These are phyloP conservation scores for Tenebrio molitor DNA, from an alignment of 1,140 invertebrate genomes.

Conservation along the genomic window DNA sequence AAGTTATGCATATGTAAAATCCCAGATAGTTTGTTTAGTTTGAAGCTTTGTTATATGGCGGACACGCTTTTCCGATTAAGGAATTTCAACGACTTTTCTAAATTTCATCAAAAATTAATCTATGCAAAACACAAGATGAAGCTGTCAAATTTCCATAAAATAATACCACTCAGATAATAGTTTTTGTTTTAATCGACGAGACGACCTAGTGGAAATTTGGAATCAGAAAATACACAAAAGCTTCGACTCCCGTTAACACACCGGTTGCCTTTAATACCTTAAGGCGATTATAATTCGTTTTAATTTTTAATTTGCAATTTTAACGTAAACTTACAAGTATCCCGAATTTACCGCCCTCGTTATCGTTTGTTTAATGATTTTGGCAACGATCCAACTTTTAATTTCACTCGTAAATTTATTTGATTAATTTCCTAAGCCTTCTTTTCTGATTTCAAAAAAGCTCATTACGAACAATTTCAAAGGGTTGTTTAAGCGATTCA, in stretches of 20 bases:
- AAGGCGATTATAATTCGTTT: neutral
- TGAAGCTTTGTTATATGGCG: slow-evolving; percentile 9
- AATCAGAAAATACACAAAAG: neutral
- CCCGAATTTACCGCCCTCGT: neutral
- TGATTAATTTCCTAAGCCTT: neutral
- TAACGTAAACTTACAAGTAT: neutral
- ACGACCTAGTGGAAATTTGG: too few species aligned
- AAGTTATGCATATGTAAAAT: slow-evolving; percentile 18
- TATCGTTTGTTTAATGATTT: slow-evolving; percentile 34
- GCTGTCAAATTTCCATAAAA: neutral
- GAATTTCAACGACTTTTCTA: neutral
- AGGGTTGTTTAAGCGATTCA: slow-evolving; percentile 16
- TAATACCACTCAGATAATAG: neutral
- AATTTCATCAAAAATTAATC: slow-evolving; percentile 9
- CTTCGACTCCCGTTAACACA: too few species aligned
- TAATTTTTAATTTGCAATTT: slow-evolving; percentile 6
- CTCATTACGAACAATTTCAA: slow-evolving; percentile 6
- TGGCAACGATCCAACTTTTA: slow-evolving; percentile 18
- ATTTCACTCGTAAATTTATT: slow-evolving; percentile 24
- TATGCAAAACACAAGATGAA: neutral
- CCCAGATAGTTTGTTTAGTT: slow-evolving; percentile 28
- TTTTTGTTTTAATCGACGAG: too few species aligned
- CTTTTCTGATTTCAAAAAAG: slow-evolving; percentile 11
- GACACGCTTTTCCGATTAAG: neutral
- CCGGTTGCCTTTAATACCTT: too few species aligned